A percentile compares a stretch with the other conserved stretches of the same genome.
Conservation (phyloP, 2,113 vertebrate species). For the Cichladusa arquata region DNA sequence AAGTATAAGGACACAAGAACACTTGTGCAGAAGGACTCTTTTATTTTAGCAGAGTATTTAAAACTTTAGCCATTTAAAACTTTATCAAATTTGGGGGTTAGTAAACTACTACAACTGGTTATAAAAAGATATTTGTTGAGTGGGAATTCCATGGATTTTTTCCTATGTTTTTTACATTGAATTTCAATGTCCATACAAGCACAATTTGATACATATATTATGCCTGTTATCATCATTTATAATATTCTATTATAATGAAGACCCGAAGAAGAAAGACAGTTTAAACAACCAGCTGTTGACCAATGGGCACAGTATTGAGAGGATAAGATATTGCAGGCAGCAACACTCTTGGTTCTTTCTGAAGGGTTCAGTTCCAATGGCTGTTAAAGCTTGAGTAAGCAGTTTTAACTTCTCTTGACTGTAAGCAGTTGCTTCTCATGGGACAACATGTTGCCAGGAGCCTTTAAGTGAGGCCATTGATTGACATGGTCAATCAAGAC, state of each 20-base stretch:
- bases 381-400: background rate
- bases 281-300: background rate
- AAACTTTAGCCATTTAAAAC: background rate
- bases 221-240: background rate
- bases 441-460: background rate
- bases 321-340: background rate
- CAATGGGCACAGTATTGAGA: background rate
- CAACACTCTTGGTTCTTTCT: background rate
- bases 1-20: background rate
- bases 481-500: background rate
- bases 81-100: background rate
- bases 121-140: background rate
- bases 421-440: background rate
- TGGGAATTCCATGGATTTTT: background rate
- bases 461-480: background rate
- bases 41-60: background rate
- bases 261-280: background rate
- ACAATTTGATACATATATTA: background rate
- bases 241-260: background rate
- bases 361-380: background rate
- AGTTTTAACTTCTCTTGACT: background rate
- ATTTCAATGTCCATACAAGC: background rate
- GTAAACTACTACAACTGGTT: background rate
- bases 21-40: background rate
- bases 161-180: background rate